Base-by-base conservation (phyloP, 1,140 invertebrate genomes). In the Polyergus mexicanus region DNA sequence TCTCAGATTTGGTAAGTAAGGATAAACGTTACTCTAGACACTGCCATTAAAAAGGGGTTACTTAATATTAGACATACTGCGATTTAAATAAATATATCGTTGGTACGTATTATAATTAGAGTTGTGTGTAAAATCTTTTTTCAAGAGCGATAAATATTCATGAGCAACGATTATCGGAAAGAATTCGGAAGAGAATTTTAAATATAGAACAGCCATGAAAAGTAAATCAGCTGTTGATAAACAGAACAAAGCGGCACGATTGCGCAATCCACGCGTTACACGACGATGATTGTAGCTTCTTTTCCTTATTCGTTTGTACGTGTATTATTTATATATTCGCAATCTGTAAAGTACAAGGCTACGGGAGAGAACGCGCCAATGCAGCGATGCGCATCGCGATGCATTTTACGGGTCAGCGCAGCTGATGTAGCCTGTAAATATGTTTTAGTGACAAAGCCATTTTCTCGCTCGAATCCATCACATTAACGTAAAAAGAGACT, bases 141-240 rank as follows among this genome's bases (percentile, higher is more conserved):
- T 38, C 8, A 22, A 22, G 3, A 25, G n/a, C 3, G 51, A 38
- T 58, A 25, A 56, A 72, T 58, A 41, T 74, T 22, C 28, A 25
- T 25, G 32, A 58, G 32, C 47, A 22, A 72, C 16, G 6, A 38
- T 22, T 35, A 3, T 0, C 19, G 11, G 8, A 35, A 72, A 56
- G 32, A 38, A 16, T 74, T 38, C 5, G n/a, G 11, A 5, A 74
- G 7, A 35, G 28, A 6, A 6, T 28, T 72, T 72, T 72, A 74
- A 58, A 41, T 58, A 56, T 58, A 56, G 13, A 80, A 47, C 32
- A 8, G 22, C 25, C 10, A 35, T 35, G 22, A 38, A 68, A 80
- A 80, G 4, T 3, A 10, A 77, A 91, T 90, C 90, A 91, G 84
- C 89, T 92, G 89, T 87, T 91, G 83, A 84, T 87, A 83, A 89